Evolutionary conservation across 2,888 invertebrate species (phyloP).

Genomic region (Erebia ligea): DNA sequence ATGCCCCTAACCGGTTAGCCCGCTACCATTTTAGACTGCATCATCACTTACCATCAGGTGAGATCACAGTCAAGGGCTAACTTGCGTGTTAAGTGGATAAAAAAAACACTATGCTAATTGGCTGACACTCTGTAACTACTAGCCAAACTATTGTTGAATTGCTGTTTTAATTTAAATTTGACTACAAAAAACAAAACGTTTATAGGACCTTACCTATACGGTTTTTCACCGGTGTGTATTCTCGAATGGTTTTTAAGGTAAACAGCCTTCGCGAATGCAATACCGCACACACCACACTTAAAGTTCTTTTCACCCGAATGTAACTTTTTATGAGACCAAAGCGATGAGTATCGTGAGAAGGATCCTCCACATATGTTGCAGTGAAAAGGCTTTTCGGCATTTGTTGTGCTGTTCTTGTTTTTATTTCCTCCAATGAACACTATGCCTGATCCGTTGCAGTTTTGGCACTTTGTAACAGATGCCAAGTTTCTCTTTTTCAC

Average conservation of each 20-base stretch:
- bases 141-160: too few species aligned
- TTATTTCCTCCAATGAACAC: conserved; percentile 89
- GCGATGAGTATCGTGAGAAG: conserved; percentile 92
- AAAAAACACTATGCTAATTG: too few species aligned
- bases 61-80: too few species aligned
- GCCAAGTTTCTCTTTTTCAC: conserved; percentile 93
- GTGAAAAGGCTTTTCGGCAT: conserved; percentile 92
- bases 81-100: too few species aligned
- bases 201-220: conserved; percentile 63
- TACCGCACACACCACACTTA: conserved; percentile 93
- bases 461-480: conserved; percentile 93
- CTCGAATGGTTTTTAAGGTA: conserved; percentile 94
- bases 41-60: too few species aligned
- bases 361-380: conserved; percentile 94
- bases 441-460: conserved; percentile 94
- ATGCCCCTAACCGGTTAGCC: too few species aligned
- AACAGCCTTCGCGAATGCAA: conserved; percentile 95
- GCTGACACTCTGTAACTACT: too few species aligned
- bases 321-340: conserved; percentile 95
- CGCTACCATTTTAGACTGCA: too few species aligned
- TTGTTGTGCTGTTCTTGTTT: conserved; percentile 82
- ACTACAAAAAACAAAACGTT: not conserved
- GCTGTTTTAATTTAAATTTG: not conserved
- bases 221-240: conserved; percentile 90
- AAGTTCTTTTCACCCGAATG: conserved; percentile 93